Evolutionary conservation across 2,888 invertebrate genomes (phyloP).

Genomic region (Odontocolon sp.): DNA sequence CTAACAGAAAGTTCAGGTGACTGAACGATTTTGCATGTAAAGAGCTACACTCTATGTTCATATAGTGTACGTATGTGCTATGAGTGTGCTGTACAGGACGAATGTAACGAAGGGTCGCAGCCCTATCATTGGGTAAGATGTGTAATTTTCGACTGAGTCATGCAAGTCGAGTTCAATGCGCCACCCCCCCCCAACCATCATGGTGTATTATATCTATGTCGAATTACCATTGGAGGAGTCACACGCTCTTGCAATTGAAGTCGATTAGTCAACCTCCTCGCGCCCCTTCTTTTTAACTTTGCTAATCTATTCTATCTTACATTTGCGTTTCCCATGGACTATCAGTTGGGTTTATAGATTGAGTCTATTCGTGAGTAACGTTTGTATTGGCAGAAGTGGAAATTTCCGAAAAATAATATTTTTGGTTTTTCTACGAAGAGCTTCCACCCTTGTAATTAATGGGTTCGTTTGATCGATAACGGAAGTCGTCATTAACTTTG

Average conservation of each 20-base stretch:
- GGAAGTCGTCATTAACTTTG: too few species aligned
- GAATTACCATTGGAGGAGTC: constrained; percentile 49
- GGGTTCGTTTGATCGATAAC: too few species aligned
- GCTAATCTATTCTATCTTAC: constrained; percentile 13
- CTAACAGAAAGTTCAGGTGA: constrained; percentile 67
- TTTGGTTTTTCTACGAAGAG: too few species aligned
- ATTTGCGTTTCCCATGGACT: background rate
- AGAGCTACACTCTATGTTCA: constrained; percentile 20
- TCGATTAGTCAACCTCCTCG: constrained; percentile 56
- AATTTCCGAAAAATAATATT: background rate
- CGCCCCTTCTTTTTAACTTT: constrained; percentile 24
- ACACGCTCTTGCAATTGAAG: constrained; percentile 48
- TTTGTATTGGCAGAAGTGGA: background rate
- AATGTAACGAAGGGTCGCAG: constrained; percentile 61
- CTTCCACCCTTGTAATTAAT: too few species aligned
- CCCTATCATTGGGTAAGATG: constrained; percentile 63
- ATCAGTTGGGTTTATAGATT: background rate
- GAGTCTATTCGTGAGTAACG: background rate
- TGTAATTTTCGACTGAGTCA: constrained; percentile 72
- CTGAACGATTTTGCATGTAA: constrained; percentile 67
- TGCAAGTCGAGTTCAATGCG: constrained; percentile 29
- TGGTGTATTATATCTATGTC: constrained; percentile 8
- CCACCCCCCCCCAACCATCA: background rate
- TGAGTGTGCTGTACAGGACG: constrained; percentile 35
- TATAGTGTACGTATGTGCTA: constrained; percentile 9